A percentile compares a stretch with the other conserved stretches of the same genome.
Evolutionary conservation across 1,140 invertebrate species (phyloP).

Genomic region (Pomacea maculata): DNA sequence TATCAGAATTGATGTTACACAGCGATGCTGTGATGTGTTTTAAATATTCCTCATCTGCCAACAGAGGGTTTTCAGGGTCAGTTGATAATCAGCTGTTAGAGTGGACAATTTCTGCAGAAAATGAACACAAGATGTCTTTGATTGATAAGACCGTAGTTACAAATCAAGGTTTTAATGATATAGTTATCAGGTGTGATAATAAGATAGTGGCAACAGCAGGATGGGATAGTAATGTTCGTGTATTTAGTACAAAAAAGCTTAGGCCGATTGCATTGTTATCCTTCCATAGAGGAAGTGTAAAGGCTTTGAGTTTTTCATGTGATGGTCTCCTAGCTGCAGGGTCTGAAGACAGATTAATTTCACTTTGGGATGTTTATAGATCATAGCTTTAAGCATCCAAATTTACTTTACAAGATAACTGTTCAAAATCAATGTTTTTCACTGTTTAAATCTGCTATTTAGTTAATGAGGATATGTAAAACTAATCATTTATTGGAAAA

Average conservation of each 20-base stretch:
- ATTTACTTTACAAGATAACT: too few relatives aligned
- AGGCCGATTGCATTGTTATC: slow-evolving; percentile 78
- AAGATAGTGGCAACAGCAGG: slow-evolving; percentile 80
- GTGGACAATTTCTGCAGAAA: slow-evolving; percentile 26
- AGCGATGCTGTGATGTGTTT: slow-evolving; percentile 50
- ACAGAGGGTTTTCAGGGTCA: slow-evolving; percentile 48
- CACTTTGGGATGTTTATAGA: slow-evolving; percentile 55
- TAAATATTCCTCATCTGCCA: slow-evolving; percentile 31
- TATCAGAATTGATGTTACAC: slow-evolving; percentile 24
- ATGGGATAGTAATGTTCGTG: slow-evolving; percentile 79
- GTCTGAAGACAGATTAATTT: slow-evolving; percentile 52
- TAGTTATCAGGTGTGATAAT: slow-evolving; percentile 75
- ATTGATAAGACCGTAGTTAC: slow-evolving; percentile 22
- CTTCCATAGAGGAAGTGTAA: slow-evolving; percentile 56
- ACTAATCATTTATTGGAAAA: too few relatives aligned
- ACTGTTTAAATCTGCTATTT: too few relatives aligned
- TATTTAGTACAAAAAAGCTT: slow-evolving; percentile 82
- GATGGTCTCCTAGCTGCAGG: slow-evolving; percentile 50
- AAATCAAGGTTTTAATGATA: slow-evolving; percentile 62
- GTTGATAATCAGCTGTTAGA: slow-evolving; percentile 32
- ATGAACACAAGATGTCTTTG: slow-evolving; percentile 20
- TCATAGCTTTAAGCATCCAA: background rate
- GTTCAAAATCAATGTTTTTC: too few relatives aligned
- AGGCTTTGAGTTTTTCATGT: slow-evolving; percentile 43
- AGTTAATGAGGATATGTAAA: too few relatives aligned